Percentiles rank a stretch among this genome's conserved stretches.
phyloP scores from a whole-genome alignment of 2,888 invertebrate genomes.

The Subacronicta megacephala region DNA sequence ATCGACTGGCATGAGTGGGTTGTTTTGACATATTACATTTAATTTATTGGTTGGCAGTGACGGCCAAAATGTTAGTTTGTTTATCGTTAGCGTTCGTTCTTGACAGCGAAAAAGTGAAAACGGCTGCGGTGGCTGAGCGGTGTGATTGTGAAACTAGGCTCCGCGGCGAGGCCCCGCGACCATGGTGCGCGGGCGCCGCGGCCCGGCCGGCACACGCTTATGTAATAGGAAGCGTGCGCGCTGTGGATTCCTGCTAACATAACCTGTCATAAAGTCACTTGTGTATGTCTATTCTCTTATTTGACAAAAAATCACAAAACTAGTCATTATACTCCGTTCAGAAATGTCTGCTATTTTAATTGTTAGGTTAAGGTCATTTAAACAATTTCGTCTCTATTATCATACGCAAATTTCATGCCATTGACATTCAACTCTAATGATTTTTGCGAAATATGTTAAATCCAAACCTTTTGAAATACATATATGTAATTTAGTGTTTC shows the following conservation, averaged over 20 bases:
- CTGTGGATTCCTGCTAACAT: constrained; percentile 55
- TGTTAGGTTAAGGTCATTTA: constrained; percentile 38
- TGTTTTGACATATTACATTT: constrained; percentile 64
- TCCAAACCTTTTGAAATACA: constrained; percentile 33
- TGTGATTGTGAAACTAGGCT: constrained; percentile 85
- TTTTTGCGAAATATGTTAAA: constrained; percentile 42
- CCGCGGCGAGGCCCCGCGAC: constrained; percentile 71
- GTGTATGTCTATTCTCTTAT: constrained; percentile 26
- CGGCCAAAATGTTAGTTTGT: constrained; percentile 89
- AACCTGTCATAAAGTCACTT: constrained; percentile 51
- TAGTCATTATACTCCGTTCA: not conserved
- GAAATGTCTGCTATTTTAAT: constrained; percentile 1
- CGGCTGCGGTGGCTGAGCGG: constrained; percentile 81
- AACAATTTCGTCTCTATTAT: constrained; percentile 41
- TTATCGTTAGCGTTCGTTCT: constrained; percentile 88
- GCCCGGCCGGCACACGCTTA: constrained; percentile 61
- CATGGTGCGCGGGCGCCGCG: constrained; percentile 69
- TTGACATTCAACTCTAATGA: constrained; percentile 56
- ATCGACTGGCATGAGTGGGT: constrained; percentile 59
- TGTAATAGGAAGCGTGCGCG: constrained; percentile 78
- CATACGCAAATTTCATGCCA: constrained; percentile 47
- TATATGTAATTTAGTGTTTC: too few species aligned
- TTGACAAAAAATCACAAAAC: not conserved
- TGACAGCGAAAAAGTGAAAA: constrained; percentile 90
- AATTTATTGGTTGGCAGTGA: constrained; percentile 74